Conservation (phyloP, 2,888 invertebrate genomes). For the Mythimna pallens region DNA sequence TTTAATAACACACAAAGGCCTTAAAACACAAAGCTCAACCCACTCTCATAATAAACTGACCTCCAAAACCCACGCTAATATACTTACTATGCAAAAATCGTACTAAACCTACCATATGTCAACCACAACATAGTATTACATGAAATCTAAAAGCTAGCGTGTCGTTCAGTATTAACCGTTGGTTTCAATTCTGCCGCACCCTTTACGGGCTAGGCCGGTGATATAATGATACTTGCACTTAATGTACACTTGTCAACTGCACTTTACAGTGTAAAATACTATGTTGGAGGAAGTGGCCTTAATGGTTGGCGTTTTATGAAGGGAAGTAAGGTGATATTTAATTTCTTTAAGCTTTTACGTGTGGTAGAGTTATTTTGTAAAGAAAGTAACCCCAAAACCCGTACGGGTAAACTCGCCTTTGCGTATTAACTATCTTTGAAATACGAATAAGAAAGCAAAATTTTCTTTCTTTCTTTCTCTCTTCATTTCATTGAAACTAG, state of each 20-base stretch:
- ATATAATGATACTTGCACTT: constrained; percentile 60
- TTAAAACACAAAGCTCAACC: background rate
- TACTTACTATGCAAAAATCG: constrained; percentile 22
- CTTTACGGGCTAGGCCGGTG: constrained; percentile 36
- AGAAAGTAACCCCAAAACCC: no score
- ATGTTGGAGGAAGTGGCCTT: constrained; percentile 44
- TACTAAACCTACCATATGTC: constrained; percentile 7
- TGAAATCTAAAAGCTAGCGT: constrained; percentile 46
- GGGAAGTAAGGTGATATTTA: constrained; percentile 14
- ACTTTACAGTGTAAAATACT: constrained; percentile 55
- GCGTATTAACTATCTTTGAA: no score
- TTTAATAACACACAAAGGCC: background rate
- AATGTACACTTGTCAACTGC: constrained; percentile 59
- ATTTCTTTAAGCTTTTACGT: constrained; percentile 4
- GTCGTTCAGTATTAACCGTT: constrained; percentile 16
- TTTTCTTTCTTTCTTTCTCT: no score
- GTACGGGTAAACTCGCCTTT: no score
- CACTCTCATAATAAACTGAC: background rate
- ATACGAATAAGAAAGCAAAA: no score
- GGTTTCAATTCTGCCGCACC: constrained; percentile 51
- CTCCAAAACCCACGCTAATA: constrained; percentile 13
- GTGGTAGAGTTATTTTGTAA: background rate
- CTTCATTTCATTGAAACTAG: no score
- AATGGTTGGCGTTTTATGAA: constrained; percentile 27
- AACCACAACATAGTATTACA: constrained; percentile 15